These are phyloP conservation scores for Helogale parvula DNA, from an alignment of 2,113 vertebrate genomes.

Conservation along the genomic window DNA sequence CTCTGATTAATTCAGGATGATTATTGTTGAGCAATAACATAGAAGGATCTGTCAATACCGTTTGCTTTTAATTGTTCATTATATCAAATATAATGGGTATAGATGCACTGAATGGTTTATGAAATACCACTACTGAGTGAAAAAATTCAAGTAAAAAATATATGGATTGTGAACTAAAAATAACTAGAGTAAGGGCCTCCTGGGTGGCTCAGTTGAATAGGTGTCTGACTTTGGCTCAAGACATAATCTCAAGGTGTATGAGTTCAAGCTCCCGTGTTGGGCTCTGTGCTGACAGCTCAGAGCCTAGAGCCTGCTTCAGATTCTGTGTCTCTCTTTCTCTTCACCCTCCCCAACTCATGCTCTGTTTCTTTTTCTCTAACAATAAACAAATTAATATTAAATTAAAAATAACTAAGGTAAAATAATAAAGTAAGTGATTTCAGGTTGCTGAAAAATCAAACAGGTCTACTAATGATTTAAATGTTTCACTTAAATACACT, in stretches of 20 bases:
- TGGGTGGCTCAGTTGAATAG: too few relatives aligned
- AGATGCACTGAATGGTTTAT: neutral
- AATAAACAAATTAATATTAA: neutral
- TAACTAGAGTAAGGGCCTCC: too few relatives aligned
- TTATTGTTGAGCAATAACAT: neutral
- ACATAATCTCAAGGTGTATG: too few relatives aligned
- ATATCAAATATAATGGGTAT: neutral
- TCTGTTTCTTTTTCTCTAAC: too few relatives aligned
- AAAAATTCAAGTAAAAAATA: conserved; percentile 1
- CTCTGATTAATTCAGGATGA: neutral
- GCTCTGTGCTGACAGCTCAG: too few relatives aligned
- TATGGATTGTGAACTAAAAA: neutral
- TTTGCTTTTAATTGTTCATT: conserved; percentile 52
- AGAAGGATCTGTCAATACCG: neutral
- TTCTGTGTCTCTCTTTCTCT: too few relatives aligned
- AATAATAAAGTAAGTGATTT: neutral
- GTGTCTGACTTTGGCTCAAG: too few relatives aligned
- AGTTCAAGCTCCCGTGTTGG: too few relatives aligned
- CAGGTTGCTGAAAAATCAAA: neutral
- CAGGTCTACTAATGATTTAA: neutral
- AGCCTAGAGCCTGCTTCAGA: too few relatives aligned
- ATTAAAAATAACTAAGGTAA: neutral
- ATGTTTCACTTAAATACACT: neutral
- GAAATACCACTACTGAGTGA: neutral
- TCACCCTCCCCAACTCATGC: too few relatives aligned